Base-by-base conservation (phyloP, 2,888 invertebrate genomes). In the Amorpha juglandis region DNA sequence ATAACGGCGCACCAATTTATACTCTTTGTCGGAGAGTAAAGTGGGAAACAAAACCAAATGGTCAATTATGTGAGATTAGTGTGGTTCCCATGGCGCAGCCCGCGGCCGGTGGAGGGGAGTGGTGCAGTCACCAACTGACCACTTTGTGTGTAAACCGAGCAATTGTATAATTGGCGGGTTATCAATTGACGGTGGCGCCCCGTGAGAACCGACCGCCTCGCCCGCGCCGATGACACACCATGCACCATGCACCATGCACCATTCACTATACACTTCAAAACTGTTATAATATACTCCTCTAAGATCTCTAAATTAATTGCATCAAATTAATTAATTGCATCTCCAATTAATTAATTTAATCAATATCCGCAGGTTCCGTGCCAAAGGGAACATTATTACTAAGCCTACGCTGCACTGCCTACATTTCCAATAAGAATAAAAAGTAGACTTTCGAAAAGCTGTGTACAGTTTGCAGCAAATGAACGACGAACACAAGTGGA, bases 151-250 rank as follows among this genome's bases (percentile, higher is more conserved):
- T 74, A 77, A 78, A 76, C 71, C 72, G 75, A 76, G 68, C 86
- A 88, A 90, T 90, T 89, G 87, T 84, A 81, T 90, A 90, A 90
- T 90, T 88, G 86, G 75, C 71, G 75, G 67, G 74, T 78, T 75
- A 85, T 85, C 84, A 86, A 84, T 82, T 84, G 84, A 66, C 71
- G 78, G 71, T 62, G 63, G 62, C 68, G 69, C 68, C 63, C 70
- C 72, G 76, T 74, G 74, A 68, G 73, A 74, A 69, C 67, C 67
- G n/a, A 19, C 50, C 3, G 19, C 50, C 9, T 19, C 27, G 38
- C 14, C n/a, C n/a, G n/a, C 9, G 21, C 16, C 7, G 38, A 38
- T 38, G 12, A 38, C 52, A 14, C 52, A 52, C 12, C 7, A 42
- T 12, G 1, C 50, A 50, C 50, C 35, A 55, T 33, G n/a, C n/a